Base-by-base conservation (phyloP, 2,888 invertebrate species). In the Amiota mariae region DNA sequence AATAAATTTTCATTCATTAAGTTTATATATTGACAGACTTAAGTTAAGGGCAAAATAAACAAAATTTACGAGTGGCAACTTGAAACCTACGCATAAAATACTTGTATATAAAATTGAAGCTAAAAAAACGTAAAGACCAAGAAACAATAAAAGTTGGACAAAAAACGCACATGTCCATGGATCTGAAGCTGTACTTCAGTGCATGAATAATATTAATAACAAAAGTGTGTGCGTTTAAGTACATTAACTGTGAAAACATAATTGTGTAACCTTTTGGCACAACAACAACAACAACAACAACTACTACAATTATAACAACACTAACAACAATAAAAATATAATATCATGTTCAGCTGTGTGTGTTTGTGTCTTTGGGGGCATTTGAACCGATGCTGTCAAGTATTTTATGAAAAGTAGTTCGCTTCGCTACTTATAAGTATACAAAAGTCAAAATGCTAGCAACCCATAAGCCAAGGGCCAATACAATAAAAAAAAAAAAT, bases 191-290 rank as follows among this genome's bases (percentile, higher is more conserved):
- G 68, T 72, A 13, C 67, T 67, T 24, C 46, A 46, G 1, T 36
- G 8, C 8, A 36, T 36, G 36, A 36, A 36, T 36, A 36, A 36
- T 36, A 36, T 4, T 36, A 36, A 36, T 36, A 36, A 36, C 36
- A 46, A 12, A n/a, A 36, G 36, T 36, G 12, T 59, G 59, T 67
- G 51, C n/a, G 51, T 54, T 78, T 78, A 67, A 76, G 71, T 72
- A 72, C 75, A 79, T 77, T 72, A 81, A 81, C 82, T 76, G 83
- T 84, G 81, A 82, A 79, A 67, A 76, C 70, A 81, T 80, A 82
- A 80, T 78, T 78, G 79, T 78, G 80, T 80, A 82, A 79, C 75
- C 78, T 81, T 82, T 72, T 54, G 47, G 49, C 70, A 47, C 20
- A 61, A 20, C 61, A 13, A 57, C n/a, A 20, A 70, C 56, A 13